A percentile compares a stretch with the other conserved stretches of the same genome.
These are phyloP conservation scores for Danio tinwini DNA, from an alignment of 2,797 vertebrate genomes.

Conservation along the genomic window DNA sequence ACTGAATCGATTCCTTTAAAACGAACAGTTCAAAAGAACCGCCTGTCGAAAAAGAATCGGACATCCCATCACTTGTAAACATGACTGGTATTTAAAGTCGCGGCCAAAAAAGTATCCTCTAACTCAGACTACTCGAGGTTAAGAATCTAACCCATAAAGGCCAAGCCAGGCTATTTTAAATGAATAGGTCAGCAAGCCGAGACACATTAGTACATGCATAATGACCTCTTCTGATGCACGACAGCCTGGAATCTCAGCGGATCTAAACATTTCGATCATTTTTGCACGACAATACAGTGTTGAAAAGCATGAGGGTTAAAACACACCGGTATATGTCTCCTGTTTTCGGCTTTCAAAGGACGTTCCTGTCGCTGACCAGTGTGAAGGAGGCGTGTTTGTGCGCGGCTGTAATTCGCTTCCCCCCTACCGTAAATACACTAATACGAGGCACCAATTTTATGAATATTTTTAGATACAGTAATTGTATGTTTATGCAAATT, in stretches of 20 bases:
- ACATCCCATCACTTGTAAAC: constrained; percentile 9
- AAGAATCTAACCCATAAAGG: constrained; percentile 28
- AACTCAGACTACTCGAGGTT: constrained; percentile 11
- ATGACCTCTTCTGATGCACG: neutral
- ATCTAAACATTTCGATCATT: neutral
- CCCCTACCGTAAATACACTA: constrained; percentile 34
- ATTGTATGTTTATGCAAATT: neutral
- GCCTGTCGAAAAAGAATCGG: neutral
- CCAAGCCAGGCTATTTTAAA: constrained; percentile 33
- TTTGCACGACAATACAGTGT: neutral
- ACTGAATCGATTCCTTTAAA: constrained; percentile 10
- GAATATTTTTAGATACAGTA: neutral
- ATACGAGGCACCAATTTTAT: neutral
- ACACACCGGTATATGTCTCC: constrained; percentile 41
- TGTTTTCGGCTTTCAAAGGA: constrained; percentile 35
- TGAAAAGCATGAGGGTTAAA: neutral
- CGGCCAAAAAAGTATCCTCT: constrained; percentile 12
- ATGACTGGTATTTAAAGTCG: constrained; percentile 8
- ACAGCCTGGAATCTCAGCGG: neutral
- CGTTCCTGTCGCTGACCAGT: constrained; percentile 34
- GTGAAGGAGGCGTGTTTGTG: constrained; percentile 41
- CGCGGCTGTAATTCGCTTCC: neutral
- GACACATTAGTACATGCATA: neutral
- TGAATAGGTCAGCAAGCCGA: neutral
- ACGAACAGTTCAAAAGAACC: neutral